Conservation (phyloP, 2,888 invertebrate species). For the Cheilosia vernalis region DNA sequence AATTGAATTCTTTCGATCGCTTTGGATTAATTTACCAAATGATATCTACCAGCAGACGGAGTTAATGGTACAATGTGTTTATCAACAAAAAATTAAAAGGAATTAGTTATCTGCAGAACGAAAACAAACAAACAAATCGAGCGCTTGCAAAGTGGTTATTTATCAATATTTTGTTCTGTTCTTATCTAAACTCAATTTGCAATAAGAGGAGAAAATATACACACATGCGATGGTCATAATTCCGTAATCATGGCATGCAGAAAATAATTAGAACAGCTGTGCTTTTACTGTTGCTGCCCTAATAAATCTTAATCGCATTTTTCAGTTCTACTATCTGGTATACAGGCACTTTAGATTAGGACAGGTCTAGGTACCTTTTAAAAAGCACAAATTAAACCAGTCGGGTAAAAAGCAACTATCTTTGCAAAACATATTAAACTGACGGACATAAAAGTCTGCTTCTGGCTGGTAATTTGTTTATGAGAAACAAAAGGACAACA, state of each 20-base stretch:
- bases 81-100: background rate
- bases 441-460: too few relatives aligned
- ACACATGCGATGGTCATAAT: background rate
- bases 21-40: background rate
- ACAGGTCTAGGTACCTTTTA: background rate
- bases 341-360: background rate
- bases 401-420: too few relatives aligned
- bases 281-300: background rate
- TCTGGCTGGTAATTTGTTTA: too few relatives aligned
- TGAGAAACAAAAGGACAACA: too few relatives aligned
- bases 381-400: background rate
- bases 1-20: background rate
- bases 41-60: background rate
- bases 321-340: background rate
- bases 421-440: too few relatives aligned
- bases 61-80: background rate
- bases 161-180: conserved; percentile 2
- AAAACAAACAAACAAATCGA: conserved; percentile 7
- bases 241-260: background rate
- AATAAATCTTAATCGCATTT: background rate
- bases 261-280: too few relatives aligned
- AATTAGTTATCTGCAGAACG: background rate
- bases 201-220: background rate
- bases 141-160: background rate
- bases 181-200: background rate